A percentile compares a stretch with the other conserved stretches of the same genome.
phyloP scores from a whole-genome alignment of 2,797 vertebrate genomes.

The Sebastes steindachneri region DNA sequence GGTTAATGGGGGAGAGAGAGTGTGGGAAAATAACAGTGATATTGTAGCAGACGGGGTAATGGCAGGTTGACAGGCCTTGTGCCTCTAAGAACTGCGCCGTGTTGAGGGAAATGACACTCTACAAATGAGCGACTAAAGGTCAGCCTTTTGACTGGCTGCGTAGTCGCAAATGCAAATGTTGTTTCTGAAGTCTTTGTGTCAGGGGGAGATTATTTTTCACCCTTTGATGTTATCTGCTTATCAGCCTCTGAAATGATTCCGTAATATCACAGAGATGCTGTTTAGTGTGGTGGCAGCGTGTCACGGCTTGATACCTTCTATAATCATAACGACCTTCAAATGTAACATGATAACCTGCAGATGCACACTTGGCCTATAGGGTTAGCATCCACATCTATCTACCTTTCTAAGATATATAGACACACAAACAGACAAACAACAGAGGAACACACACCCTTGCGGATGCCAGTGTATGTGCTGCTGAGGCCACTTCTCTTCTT shows the following conservation, averaged over 20 bases:
- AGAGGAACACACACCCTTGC: conserved; percentile 88
- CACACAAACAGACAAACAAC: neutral
- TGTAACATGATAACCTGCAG: neutral
- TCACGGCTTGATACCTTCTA: conserved; percentile 18
- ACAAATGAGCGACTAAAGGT: conserved; percentile 76
- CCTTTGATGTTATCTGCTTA: conserved; percentile 69
- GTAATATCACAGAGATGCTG: conserved; percentile 44
- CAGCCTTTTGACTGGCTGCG: conserved; percentile 74
- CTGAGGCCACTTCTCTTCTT: conserved; percentile 95
- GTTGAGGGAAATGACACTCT: conserved; percentile 50
- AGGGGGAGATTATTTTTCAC: conserved; percentile 63
- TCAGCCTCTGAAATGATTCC: conserved; percentile 47
- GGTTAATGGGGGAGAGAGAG: conserved; percentile 64
- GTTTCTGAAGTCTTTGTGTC: conserved; percentile 67
- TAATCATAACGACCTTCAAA: conserved; percentile 13
- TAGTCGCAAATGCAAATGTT: conserved; percentile 66
- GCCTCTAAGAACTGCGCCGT: conserved; percentile 27
- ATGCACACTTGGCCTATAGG: neutral
- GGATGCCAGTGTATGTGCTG: conserved; percentile 95
- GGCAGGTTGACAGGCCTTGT: conserved; percentile 70
- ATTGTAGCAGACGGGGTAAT: conserved; percentile 42
- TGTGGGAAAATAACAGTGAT: conserved; percentile 47
- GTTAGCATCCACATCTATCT: neutral
- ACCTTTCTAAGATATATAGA: neutral
- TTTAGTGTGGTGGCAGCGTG: conserved; percentile 22